Evolutionary conservation across 2,797 vertebrate species (phyloP), one percentile per base, ranked within the genome.

Genomic region (Chrosomus eos): DNA sequence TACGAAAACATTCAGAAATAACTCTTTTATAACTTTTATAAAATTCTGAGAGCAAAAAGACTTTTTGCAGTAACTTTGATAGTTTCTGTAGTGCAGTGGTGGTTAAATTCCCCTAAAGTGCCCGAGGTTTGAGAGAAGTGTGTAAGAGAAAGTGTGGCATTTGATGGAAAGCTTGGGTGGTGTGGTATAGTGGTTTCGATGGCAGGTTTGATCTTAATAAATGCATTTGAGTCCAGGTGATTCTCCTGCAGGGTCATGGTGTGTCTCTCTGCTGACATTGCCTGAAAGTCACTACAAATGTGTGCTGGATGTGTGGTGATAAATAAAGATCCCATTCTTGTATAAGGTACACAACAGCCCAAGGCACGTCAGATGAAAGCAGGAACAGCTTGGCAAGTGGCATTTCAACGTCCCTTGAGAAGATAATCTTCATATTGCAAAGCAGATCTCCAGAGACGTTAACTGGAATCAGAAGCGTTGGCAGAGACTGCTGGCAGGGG

Each of bases 351-450:
- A 23, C 38, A 74, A 64, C 70, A n/a, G 45, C 58, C 23, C 3
- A 3, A 11, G 18, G 45, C 60, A 7, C 3, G 28, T 64, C 23
- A 7, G 45, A 83, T 68, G 58, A 48, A 31, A 71, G n/a, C 36
- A 28, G n/a, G 36, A 66, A 75, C 71, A 83, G 72, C 45, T 31
- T 53, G 81, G 28, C 23, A 43, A 38, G 31, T 76, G 26, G n/a
- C 28, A 51, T 83, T 43, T 83, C 60, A 40, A 28, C n/a, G 11
- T 83, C 81, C 60, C 81, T 16, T 3, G 72, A 68, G 72, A 55
- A 40, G 81, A 51, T 83, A 40, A 60, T 73, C 26, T 60, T 72
- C 51, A 71, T 70, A 55, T 71, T 13, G 48, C 64, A 28, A 55
- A 18, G 66, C 36, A 0, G 33, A 60, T 82, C 68, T 82, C 80